phyloP scores from a whole-genome alignment of 2,797 vertebrate genomes.

The Neostethus bicornis region DNA sequence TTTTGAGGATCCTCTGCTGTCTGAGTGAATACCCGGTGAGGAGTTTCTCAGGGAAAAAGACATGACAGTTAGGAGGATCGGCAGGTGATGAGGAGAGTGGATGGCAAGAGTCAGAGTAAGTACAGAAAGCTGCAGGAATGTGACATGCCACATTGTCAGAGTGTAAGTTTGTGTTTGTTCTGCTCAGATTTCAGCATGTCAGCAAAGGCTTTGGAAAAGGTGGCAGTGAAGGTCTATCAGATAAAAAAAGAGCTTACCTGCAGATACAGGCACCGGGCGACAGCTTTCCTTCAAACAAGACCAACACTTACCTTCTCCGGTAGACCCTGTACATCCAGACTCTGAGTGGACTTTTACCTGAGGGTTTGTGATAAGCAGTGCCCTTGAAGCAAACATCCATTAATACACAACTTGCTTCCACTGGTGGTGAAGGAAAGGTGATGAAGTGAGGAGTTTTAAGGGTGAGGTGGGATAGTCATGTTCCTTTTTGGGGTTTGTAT shows the following conservation, averaged over 20 bases:
- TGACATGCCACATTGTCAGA: slow-evolving; percentile 74
- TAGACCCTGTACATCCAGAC: slow-evolving; percentile 39
- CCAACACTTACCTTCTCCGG: slow-evolving; percentile 75
- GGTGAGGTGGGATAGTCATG: slow-evolving; percentile 53
- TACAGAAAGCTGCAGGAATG: slow-evolving; percentile 61
- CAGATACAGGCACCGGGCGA: slow-evolving; percentile 46
- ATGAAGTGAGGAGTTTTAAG: slow-evolving; percentile 70
- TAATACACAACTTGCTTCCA: slow-evolving; percentile 71
- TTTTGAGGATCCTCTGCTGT: slow-evolving; percentile 15
- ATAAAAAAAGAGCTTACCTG: slow-evolving; percentile 67
- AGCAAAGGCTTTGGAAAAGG: slow-evolving; percentile 62
- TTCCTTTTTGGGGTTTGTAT: slow-evolving; percentile 50
- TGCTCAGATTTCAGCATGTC: slow-evolving; percentile 62
- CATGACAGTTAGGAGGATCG: slow-evolving; percentile 67
- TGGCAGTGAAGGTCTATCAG: slow-evolving; percentile 67
- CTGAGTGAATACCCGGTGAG: slow-evolving; percentile 44
- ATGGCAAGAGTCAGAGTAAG: slow-evolving; percentile 59
- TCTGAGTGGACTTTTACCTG: slow-evolving; percentile 74
- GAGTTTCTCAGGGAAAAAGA: slow-evolving; percentile 44
- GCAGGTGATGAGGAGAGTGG: slow-evolving; percentile 71
- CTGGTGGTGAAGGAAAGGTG: slow-evolving; percentile 76
- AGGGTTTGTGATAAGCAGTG: slow-evolving; percentile 75
- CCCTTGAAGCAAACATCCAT: slow-evolving; percentile 75
- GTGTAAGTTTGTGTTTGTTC: slow-evolving; percentile 64
- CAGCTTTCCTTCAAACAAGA: slow-evolving; percentile 43